Evolutionary conservation across 2,113 vertebrate genomes (phyloP).

Genomic region (Pelvicachromis taeniatus): DNA sequence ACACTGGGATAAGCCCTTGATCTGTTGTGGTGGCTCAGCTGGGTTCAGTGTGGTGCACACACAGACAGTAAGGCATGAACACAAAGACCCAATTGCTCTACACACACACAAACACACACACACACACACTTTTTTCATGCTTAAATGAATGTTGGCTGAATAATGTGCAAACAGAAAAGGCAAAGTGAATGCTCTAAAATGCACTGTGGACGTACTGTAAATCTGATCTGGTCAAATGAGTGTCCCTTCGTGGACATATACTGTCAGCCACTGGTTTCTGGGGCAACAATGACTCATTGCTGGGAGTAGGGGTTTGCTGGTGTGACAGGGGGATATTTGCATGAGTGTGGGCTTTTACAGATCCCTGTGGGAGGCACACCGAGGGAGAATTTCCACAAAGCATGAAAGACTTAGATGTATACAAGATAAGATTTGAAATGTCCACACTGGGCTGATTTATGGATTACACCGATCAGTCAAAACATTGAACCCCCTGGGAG

Average conservation of each 20-base stretch:
- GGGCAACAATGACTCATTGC: slow-evolving; percentile 8
- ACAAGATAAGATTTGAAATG: background rate
- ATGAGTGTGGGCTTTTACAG: slow-evolving; percentile 10
- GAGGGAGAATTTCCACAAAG: background rate
- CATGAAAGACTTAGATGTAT: background rate
- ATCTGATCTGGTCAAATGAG: background rate
- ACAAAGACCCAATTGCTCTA: background rate
- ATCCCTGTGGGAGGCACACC: background rate
- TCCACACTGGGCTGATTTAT: background rate
- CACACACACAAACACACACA: background rate
- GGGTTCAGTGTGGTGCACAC: background rate
- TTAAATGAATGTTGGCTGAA: background rate
- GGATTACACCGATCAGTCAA: background rate
- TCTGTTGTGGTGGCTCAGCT: slow-evolving; percentile 11
- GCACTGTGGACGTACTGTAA: background rate
- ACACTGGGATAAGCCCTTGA: slow-evolving; percentile 31
- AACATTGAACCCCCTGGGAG: background rate
- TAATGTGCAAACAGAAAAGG: background rate
- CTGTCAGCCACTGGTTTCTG: background rate
- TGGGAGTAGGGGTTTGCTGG: background rate
- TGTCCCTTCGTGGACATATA: background rate
- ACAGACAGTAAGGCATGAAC: background rate
- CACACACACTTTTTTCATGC: background rate
- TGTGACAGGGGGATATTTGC: background rate
- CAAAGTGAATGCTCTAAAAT: background rate